phyloP scores from a whole-genome alignment of 2,797 vertebrate species.

The Chaetophractus vellerosus region DNA sequence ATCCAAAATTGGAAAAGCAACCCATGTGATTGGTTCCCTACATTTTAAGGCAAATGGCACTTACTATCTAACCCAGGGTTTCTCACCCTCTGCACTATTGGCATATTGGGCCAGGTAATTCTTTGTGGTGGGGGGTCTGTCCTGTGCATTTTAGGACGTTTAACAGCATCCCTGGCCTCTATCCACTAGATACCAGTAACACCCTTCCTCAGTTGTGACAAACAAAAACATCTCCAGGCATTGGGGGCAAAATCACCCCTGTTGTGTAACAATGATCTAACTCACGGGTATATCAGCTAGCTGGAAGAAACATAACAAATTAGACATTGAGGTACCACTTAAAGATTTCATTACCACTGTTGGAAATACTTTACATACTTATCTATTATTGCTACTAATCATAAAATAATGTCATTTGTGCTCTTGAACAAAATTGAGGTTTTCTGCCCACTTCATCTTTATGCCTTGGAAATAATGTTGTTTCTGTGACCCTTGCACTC shows the following conservation, averaged over 20 bases:
- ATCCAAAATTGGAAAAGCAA: slow-evolving; percentile 51
- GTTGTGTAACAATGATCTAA: background rate
- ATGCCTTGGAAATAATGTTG: slow-evolving; percentile 1
- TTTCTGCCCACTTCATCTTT: background rate
- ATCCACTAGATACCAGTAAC: background rate
- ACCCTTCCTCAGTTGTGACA: background rate
- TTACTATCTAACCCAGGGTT: slow-evolving; percentile 29
- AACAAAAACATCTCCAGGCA: background rate
- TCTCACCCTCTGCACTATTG: background rate
- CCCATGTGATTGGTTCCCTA: background rate
- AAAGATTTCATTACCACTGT: background rate
- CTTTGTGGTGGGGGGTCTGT: background rate
- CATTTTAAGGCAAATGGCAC: slow-evolving; percentile 23
- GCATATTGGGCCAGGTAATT: background rate
- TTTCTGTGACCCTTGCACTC: slow-evolving; percentile 60
- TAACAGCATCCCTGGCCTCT: background rate
- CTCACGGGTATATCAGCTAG: background rate
- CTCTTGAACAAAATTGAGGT: slow-evolving; percentile 56
- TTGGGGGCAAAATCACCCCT: background rate
- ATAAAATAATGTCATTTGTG: slow-evolving; percentile 53
- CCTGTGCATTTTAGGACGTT: background rate
- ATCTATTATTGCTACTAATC: slow-evolving; percentile 45
- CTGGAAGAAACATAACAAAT: slow-evolving; percentile 34
- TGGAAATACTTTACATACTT: background rate
- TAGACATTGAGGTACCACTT: background rate